phyloP scores from a whole-genome alignment of 2,113 vertebrate species.

The Suricata suricatta region DNA sequence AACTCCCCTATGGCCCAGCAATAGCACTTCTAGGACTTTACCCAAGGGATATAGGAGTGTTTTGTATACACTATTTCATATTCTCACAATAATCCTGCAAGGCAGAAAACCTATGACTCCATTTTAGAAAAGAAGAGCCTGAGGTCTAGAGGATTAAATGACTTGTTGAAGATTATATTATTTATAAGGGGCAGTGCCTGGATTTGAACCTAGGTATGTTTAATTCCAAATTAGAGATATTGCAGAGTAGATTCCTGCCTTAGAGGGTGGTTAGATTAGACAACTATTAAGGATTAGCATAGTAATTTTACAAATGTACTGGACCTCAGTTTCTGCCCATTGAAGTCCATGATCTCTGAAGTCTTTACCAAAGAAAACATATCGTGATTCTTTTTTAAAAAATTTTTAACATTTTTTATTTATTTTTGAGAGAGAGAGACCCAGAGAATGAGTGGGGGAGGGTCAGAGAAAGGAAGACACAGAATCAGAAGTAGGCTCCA shows the following conservation, averaged over 20 bases:
- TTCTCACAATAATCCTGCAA: neutral
- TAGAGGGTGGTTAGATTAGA: neutral
- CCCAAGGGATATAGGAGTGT: neutral
- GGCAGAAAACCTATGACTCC: too few relatives aligned
- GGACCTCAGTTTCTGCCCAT: neutral
- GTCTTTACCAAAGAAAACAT: neutral
- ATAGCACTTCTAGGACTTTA: too few relatives aligned
- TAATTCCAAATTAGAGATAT: neutral
- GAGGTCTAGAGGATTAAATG: neutral
- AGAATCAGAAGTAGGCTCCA: too few relatives aligned
- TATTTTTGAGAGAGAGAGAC: too few relatives aligned
- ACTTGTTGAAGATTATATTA: neutral
- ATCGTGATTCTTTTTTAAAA: too few relatives aligned
- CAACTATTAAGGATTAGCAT: neutral
- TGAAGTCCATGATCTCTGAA: neutral
- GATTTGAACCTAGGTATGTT: neutral
- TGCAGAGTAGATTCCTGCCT: neutral
- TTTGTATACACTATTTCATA: neutral
- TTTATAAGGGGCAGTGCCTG: neutral
- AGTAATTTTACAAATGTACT: neutral
- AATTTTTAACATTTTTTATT: too few relatives aligned
- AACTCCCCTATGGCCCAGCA: too few relatives aligned
- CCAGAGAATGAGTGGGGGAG: too few relatives aligned
- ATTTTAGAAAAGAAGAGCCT: too few relatives aligned
- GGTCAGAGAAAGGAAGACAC: too few relatives aligned